phyloP scores from a whole-genome alignment of 2,888 invertebrate genomes.

The Thereva unica region DNA sequence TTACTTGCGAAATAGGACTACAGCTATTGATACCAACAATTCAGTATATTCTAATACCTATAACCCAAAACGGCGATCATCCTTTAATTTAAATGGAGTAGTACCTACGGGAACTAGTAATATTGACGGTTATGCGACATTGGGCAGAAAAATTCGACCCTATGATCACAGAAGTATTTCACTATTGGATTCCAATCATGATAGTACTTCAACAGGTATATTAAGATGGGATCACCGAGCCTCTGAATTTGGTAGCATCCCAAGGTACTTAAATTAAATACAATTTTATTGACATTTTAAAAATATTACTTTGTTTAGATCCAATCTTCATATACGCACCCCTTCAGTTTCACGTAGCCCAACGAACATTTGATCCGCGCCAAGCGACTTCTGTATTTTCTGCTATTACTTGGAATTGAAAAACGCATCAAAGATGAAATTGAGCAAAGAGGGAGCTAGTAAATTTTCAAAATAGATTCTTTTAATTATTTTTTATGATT shows the following conservation, averaged over 20 bases:
- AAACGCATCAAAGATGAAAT: slow-evolving; percentile 45
- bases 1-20: slow-evolving; percentile 24
- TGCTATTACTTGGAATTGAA: slow-evolving; percentile 53
- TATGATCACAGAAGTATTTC: slow-evolving; percentile 57
- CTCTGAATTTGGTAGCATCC: slow-evolving; percentile 41
- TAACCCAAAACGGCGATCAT: slow-evolving; percentile 56
- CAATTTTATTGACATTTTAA: slow-evolving; percentile 2
- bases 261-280: slow-evolving; percentile 32
- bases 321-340: slow-evolving; percentile 54
- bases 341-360: slow-evolving; percentile 56
- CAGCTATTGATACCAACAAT: slow-evolving; percentile 28
- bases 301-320: slow-evolving; percentile 46
- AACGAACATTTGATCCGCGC: slow-evolving; percentile 55
- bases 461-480: slow-evolving; percentile 1
- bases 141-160: slow-evolving; percentile 53
- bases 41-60: slow-evolving; percentile 55
- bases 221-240: slow-evolving; percentile 38
- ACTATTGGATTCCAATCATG: slow-evolving; percentile 49
- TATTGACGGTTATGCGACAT: slow-evolving; percentile 56
- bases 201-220: slow-evolving; percentile 39
- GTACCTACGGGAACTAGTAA: slow-evolving; percentile 46
- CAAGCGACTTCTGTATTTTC: slow-evolving; percentile 53
- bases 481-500: no score
- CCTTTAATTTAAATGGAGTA: slow-evolving; percentile 51
- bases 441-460: background rate